These are phyloP conservation scores for Rhorus exstirpatorius DNA, from an alignment of 2,888 invertebrate species.

Conservation along the genomic window DNA sequence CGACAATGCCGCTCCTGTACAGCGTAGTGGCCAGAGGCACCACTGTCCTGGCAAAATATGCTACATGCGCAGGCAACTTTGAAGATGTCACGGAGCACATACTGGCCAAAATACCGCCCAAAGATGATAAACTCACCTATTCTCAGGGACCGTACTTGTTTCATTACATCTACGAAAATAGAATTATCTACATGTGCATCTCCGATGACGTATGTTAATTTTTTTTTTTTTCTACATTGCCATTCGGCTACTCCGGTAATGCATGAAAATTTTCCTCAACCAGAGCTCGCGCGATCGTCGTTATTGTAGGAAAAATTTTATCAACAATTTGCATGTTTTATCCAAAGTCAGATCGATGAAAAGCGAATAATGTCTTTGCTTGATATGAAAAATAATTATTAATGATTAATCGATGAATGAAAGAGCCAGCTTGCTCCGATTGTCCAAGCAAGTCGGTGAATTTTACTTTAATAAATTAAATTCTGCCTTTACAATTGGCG, in stretches of 20 bases:
- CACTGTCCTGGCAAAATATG: slow-evolving; percentile 95
- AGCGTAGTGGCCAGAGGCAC: slow-evolving; percentile 95
- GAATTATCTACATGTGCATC: slow-evolving; percentile 96
- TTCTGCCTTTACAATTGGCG: too few species aligned
- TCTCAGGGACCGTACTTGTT: slow-evolving; percentile 97
- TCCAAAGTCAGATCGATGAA: too few species aligned
- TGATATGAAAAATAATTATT: too few species aligned
- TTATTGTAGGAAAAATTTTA: too few species aligned
- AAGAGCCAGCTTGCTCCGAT: too few species aligned
- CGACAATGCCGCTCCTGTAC: slow-evolving; percentile 96
- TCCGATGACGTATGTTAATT: slow-evolving; percentile 94
- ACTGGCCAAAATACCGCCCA: slow-evolving; percentile 94
- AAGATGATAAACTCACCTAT: slow-evolving; percentile 96
- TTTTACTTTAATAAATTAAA: too few species aligned
- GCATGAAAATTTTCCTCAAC: too few species aligned
- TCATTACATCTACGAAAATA: slow-evolving; percentile 95
- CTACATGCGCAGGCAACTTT: slow-evolving; percentile 97
- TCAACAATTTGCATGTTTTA: too few species aligned
- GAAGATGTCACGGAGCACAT: slow-evolving; percentile 97
- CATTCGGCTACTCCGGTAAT: neutral
- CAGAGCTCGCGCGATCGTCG: too few species aligned
- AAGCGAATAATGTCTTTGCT: too few species aligned
- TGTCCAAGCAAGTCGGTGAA: too few species aligned
- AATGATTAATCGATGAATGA: too few species aligned
- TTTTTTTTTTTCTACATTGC: neutral